These are phyloP conservation scores for Hyperopisus bebe DNA, from an alignment of 2,113 vertebrate genomes.

Conservation along the genomic window DNA sequence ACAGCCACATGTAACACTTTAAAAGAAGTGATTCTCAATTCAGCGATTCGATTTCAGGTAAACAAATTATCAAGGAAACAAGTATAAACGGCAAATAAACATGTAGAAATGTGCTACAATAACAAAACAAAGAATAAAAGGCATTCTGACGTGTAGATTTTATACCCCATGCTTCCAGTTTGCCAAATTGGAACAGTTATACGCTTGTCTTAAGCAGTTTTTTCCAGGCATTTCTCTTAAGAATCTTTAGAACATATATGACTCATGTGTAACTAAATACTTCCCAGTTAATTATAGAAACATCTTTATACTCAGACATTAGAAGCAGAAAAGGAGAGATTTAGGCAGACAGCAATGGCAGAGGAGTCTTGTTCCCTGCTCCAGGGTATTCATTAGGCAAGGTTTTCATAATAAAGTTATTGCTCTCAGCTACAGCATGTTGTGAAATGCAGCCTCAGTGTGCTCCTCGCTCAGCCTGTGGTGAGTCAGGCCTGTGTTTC, in stretches of 20 bases:
- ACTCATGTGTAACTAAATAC: not conserved
- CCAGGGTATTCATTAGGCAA: not conserved
- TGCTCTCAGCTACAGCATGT: not conserved
- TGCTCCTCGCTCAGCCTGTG: not conserved
- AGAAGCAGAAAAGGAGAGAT: not conserved
- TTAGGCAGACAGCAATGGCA: not conserved
- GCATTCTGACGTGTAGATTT: not conserved
- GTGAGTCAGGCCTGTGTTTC: not conserved
- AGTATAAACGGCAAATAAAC: not conserved
- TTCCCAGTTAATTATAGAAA: not conserved
- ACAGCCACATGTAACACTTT: not conserved
- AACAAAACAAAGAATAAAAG: not conserved
- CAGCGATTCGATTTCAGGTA: not conserved
- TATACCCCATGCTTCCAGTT: not conserved
- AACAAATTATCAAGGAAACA: not conserved
- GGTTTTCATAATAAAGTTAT: not conserved
- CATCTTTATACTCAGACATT: not conserved
- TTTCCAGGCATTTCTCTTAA: not conserved
- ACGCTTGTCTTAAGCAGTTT: not conserved
- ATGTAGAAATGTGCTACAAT: not conserved
- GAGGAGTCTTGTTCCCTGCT: not conserved
- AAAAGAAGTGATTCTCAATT: not conserved
- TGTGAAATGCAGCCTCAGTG: not conserved
- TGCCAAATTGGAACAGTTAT: not conserved
- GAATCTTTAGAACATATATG: not conserved